Percentiles rank a stretch among this genome's conserved stretches.
Conservation (phyloP, 1,140 invertebrate genomes). For the Drosophila ogumai region DNA sequence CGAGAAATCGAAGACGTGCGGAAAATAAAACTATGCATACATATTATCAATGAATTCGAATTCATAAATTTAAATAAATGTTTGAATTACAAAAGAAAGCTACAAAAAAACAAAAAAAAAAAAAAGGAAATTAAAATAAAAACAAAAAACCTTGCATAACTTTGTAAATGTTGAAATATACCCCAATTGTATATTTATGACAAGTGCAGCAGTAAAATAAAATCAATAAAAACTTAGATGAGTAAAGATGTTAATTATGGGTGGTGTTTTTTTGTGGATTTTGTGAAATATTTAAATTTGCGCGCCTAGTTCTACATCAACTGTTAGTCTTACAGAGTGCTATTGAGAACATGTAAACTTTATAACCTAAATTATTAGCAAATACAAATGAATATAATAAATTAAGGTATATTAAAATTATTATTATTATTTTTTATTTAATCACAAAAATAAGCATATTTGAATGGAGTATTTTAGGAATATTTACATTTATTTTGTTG, state of each 20-base stretch:
- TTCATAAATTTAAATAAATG: constrained; percentile 74
- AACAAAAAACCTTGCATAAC: constrained; percentile 44
- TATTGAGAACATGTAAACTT: neutral
- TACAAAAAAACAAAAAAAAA: constrained; percentile 20
- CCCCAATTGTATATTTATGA: constrained; percentile 75
- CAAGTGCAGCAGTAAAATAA: constrained; percentile 51
- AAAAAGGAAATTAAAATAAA: constrained; percentile 21
- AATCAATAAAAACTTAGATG: constrained; percentile 74
- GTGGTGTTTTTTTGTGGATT: neutral
- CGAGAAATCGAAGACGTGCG: constrained; percentile 34
- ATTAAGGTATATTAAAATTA: too few relatives aligned
- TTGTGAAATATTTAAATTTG: constrained; percentile 1
- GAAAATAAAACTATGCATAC: constrained; percentile 57
- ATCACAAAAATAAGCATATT: neutral
- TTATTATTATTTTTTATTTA: too few relatives aligned
- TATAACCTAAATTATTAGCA: neutral
- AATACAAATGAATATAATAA: too few relatives aligned
- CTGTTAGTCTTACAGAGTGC: neutral
- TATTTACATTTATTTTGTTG: neutral
- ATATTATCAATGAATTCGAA: constrained; percentile 80
- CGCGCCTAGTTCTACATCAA: neutral
- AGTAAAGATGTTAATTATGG: constrained; percentile 49
- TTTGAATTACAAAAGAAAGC: constrained; percentile 43
- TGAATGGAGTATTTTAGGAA: neutral
- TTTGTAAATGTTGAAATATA: constrained; percentile 81